Evolutionary conservation across 2,797 vertebrate genomes (phyloP).

Genomic region (Xiphorhynchus erythropygius): DNA sequence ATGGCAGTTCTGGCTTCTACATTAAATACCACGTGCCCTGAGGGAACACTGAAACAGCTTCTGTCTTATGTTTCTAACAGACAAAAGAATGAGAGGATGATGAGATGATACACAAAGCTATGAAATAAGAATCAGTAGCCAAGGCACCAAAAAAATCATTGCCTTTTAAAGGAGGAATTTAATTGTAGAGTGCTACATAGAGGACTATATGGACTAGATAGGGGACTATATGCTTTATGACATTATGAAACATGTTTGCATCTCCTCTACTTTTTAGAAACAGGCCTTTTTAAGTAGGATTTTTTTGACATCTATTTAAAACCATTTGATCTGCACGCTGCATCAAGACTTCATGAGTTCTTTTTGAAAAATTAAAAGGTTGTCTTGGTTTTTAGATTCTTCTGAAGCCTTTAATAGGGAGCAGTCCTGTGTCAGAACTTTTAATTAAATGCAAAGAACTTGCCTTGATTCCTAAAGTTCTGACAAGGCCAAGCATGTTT

Average conservation of each 20-base stretch:
- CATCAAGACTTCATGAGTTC: neutral
- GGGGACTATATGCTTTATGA: neutral
- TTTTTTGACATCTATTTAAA: neutral
- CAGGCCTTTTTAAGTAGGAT: neutral
- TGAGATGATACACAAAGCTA: neutral
- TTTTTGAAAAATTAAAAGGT: neutral
- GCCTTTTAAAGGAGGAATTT: neutral
- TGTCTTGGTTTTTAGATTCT: neutral
- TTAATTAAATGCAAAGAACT: neutral
- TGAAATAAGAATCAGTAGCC: neutral
- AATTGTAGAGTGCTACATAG: neutral
- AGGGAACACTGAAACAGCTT: neutral
- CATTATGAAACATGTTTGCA: neutral
- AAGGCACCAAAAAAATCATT: neutral
- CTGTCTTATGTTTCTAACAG: neutral
- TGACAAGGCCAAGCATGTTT: neutral
- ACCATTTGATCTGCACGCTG: neutral
- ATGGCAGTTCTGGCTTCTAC: neutral
- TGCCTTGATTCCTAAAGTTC: neutral
- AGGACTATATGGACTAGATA: neutral
- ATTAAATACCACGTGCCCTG: neutral
- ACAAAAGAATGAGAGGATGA: neutral
- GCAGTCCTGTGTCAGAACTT: neutral
- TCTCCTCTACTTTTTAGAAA: neutral
- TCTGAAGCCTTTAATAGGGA: conserved; percentile 8